Percentiles rank a stretch among this genome's conserved stretches.
Evolutionary conservation across 1,140 invertebrate species (phyloP).

Genomic region (Colletes latitarsis): DNA sequence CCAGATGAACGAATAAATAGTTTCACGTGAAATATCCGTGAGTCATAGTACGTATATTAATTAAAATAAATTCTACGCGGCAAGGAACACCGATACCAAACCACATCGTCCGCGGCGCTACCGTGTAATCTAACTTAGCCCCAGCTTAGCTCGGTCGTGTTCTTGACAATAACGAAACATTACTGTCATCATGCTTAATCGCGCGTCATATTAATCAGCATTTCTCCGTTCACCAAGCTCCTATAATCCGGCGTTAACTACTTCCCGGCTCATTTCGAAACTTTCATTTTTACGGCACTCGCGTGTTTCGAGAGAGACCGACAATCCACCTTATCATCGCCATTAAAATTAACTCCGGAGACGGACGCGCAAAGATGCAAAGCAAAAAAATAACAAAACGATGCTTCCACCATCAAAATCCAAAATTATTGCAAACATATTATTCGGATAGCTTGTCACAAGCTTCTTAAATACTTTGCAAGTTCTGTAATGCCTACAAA

Average conservation of each 20-base stretch:
- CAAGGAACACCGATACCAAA: not conserved
- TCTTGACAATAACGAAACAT: conserved; percentile 25
- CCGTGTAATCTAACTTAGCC: not conserved
- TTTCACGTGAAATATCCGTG: no score
- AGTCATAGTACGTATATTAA: not conserved
- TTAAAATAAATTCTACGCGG: not conserved
- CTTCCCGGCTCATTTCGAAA: conserved; percentile 12
- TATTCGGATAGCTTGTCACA: no score
- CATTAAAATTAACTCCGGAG: conserved; percentile 46
- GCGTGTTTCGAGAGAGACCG: not conserved
- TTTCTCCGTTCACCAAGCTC: not conserved
- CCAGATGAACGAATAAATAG: no score
- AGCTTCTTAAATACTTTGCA: no score
- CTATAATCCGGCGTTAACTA: not conserved
- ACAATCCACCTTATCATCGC: conserved; percentile 28
- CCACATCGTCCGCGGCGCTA: not conserved
- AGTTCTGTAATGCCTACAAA: no score
- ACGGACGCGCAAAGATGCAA: no score
- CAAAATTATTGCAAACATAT: no score
- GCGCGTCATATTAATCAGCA: conserved; percentile 4
- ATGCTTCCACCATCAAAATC: no score
- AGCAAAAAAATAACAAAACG: no score
- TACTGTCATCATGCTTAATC: conserved; percentile 4
- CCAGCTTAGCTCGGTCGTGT: not conserved
- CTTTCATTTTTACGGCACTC: conserved; percentile 3